phyloP scores from a whole-genome alignment of 2,113 vertebrate genomes.

The Mugil cephalus region DNA sequence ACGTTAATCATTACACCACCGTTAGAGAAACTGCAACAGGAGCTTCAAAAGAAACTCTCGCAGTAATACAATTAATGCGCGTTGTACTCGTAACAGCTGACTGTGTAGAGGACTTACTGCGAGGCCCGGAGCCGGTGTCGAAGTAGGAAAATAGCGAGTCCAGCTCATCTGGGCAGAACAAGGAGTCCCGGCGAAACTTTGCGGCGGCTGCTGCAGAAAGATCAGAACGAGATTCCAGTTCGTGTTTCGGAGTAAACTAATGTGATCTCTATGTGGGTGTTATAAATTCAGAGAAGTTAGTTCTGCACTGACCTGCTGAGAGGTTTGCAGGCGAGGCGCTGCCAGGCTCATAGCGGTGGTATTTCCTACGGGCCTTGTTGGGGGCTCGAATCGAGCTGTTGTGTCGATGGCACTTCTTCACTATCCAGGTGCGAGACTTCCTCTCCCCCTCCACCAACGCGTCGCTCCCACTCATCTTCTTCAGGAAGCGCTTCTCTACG shows the following conservation, averaged over 20 bases:
- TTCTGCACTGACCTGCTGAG: slow-evolving; percentile 85
- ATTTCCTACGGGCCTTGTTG: slow-evolving; percentile 84
- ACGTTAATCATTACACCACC: slow-evolving; percentile 80
- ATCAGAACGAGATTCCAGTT: slow-evolving; percentile 12
- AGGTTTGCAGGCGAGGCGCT: slow-evolving; percentile 84
- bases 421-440: slow-evolving; percentile 88
- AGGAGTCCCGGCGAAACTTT: slow-evolving; percentile 93
- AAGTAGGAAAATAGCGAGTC: slow-evolving; percentile 99
- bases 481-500: slow-evolving; percentile 92
- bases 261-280: neutral
- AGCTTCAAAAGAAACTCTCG: neutral
- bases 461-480: slow-evolving; percentile 82
- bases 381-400: slow-evolving; percentile 85
- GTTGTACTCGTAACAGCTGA: neutral
- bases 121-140: slow-evolving; percentile 88
- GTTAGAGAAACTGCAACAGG: neutral
- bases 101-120: slow-evolving; percentile 74
- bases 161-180: slow-evolving; percentile 98
- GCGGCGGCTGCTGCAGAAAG: slow-evolving; percentile 87
- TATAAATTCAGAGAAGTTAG: neutral
- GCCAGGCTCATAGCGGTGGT: slow-evolving; percentile 85
- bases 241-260: neutral
- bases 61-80: no score
- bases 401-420: slow-evolving; percentile 89
- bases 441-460: slow-evolving; percentile 81